A percentile compares a stretch with the other conserved stretches of the same genome.
These are phyloP conservation scores for Pterocles gutturalis DNA, from an alignment of 2,113 vertebrate species.

Conservation along the genomic window DNA sequence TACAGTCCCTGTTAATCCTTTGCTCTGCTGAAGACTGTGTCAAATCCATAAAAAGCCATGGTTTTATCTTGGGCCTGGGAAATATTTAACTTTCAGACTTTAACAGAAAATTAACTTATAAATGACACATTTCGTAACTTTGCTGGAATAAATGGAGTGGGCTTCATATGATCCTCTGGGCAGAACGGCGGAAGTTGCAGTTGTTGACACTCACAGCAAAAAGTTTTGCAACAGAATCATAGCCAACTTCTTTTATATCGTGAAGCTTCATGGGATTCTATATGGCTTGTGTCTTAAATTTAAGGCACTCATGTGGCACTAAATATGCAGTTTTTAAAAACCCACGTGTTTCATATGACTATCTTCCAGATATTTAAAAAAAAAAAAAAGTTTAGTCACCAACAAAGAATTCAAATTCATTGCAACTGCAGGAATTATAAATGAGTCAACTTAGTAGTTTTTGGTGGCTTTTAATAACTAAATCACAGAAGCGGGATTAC, in stretches of 20 bases:
- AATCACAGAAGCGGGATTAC: neutral
- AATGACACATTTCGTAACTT: neutral
- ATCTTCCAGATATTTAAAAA: neutral
- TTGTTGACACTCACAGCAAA: neutral
- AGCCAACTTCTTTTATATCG: neutral
- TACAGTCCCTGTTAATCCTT: neutral
- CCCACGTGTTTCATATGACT: neutral
- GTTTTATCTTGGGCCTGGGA: neutral
- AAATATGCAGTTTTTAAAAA: neutral
- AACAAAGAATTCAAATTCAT: neutral
- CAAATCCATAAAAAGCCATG: neutral
- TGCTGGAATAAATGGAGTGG: neutral
- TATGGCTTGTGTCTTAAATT: neutral
- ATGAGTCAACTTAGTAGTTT: neutral
- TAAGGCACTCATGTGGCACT: neutral
- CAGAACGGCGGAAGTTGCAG: neutral
- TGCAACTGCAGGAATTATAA: neutral
- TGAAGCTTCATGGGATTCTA: neutral
- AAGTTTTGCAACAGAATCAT: neutral
- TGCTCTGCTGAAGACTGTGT: neutral
- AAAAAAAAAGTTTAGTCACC: neutral
- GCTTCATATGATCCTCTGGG: neutral
- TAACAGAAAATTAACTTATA: neutral
- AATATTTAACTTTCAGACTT: slow-evolving; percentile 4
- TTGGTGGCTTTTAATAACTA: neutral